These are phyloP conservation scores for Drosophila neocordata DNA, from an alignment of 1,140 invertebrate genomes.

Conservation along the genomic window DNA sequence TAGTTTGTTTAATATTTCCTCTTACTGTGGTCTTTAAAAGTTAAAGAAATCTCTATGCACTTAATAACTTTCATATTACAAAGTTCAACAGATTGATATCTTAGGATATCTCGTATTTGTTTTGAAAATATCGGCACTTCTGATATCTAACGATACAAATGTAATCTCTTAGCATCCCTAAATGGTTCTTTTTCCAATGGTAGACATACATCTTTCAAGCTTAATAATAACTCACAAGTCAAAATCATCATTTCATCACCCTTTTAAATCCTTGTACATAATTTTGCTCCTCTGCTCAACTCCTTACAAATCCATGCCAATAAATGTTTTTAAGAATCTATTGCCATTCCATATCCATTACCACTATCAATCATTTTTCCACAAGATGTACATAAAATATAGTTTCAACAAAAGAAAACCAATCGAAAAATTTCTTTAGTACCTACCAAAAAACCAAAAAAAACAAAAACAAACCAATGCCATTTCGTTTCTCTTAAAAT, in stretches of 20 bases:
- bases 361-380: background rate
- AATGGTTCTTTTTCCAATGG: background rate
- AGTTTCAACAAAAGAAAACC: background rate
- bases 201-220: background rate
- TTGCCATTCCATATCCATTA: background rate
- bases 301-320: background rate
- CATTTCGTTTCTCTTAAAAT: constrained; percentile 71
- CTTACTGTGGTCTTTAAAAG: no score
- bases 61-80: no score
- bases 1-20: no score
- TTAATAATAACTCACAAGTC: background rate
- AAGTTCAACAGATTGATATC: no score
- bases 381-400: constrained; percentile 27
- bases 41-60: no score
- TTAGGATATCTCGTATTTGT: no score
- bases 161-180: background rate
- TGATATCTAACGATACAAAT: background rate
- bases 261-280: background rate
- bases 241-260: background rate
- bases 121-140: background rate
- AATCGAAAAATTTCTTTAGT: constrained; percentile 36
- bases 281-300: background rate
- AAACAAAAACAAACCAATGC: constrained; percentile 49
- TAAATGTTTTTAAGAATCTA: background rate
- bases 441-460: constrained; percentile 23